A percentile compares a stretch with the other conserved stretches of the same genome.
Conservation (phyloP, 1,140 invertebrate species). For the Drosophila ogumai region DNA sequence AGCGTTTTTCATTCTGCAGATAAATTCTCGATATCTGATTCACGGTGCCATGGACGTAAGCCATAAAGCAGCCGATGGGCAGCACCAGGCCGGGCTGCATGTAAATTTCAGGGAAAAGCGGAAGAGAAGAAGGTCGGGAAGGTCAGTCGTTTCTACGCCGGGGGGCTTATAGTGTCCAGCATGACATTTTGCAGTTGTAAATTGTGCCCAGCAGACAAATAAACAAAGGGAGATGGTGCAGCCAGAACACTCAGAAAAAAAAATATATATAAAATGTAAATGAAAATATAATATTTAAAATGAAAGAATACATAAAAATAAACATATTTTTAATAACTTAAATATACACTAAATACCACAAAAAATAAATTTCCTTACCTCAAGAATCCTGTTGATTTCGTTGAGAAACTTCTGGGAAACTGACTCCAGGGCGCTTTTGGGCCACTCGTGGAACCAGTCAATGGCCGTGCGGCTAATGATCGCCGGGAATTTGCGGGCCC, state of each 20-base stretch:
- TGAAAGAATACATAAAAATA: neutral
- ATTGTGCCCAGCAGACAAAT: slow-evolving; percentile 54
- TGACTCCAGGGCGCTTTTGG: slow-evolving; percentile 94
- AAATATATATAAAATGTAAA: neutral
- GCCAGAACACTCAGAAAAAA: slow-evolving; percentile 3
- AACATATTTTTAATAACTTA: neutral
- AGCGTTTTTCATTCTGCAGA: slow-evolving; percentile 94
- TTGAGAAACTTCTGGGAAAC: slow-evolving; percentile 94
- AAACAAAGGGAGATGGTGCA: slow-evolving; percentile 44
- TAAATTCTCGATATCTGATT: slow-evolving; percentile 95
- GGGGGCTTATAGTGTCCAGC: slow-evolving; percentile 44
- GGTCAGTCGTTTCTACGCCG: slow-evolving; percentile 11
- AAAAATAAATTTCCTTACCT: slow-evolving; percentile 84
- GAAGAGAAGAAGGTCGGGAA: slow-evolving; percentile 4
- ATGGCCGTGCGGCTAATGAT: slow-evolving; percentile 96
- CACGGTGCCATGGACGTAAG: slow-evolving; percentile 94
- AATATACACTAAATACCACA: neutral
- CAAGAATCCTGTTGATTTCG: slow-evolving; percentile 90
- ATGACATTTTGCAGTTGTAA: slow-evolving; percentile 64
- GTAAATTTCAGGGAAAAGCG: slow-evolving; percentile 6
- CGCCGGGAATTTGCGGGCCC: slow-evolving; percentile 96
- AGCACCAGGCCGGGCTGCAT: slow-evolving; percentile 85
- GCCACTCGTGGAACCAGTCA: slow-evolving; percentile 99
- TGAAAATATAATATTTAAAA: neutral
- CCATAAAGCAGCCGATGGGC: slow-evolving; percentile 94